Evolutionary conservation across 2,888 invertebrate species (phyloP), one percentile per base, ranked within the genome.

Genomic region (Dryobotodes eremita): DNA sequence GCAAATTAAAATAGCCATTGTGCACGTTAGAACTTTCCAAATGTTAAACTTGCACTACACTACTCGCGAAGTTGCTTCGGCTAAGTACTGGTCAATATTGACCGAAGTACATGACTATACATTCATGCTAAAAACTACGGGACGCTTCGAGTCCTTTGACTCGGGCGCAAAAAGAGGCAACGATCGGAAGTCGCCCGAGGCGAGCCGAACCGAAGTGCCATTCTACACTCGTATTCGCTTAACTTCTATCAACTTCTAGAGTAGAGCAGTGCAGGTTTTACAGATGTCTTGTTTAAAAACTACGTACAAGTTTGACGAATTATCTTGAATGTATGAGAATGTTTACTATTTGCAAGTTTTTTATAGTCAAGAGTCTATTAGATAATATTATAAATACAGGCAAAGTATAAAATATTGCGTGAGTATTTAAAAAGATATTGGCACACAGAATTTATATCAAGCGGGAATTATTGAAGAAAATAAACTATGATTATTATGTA

Each of bases 401-500:
- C 17, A 17, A 57, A 48, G 17, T 17, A 23, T 65, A 59, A 0
- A 20, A 11, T 59, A 55, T 11, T 5, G 5, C 36, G 17, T 46
- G 13, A 26, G 15, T 53, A 61, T 36, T 23, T 46, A 20, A 11
- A 61, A 50, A 61, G 15, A 55, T 74, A 55, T 50, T 55, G 23
- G 76, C 74, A 75, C 13, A n/a, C 36, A 82, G 26, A 82, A 82
- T 82, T 42, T 77, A 48, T 57, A 55, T 31, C 11, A n/a, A 11
- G 62, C 6, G 1, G 23, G n/a, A 23, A 46, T 70, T 61, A 57
- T 61, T 69, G n/a, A 62, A 57, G 55, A 75, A 55, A 83, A 75
- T 71, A 86, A 80, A 86, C 62, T 61, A 69, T 62, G 7, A 55
- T 78, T 69, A 74, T 78, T 82, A 79, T 82, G 50, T 79, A 81